These are phyloP conservation scores for Dipodomys stephensi DNA, from an alignment of 2,113 vertebrate species.

Conservation along the genomic window DNA sequence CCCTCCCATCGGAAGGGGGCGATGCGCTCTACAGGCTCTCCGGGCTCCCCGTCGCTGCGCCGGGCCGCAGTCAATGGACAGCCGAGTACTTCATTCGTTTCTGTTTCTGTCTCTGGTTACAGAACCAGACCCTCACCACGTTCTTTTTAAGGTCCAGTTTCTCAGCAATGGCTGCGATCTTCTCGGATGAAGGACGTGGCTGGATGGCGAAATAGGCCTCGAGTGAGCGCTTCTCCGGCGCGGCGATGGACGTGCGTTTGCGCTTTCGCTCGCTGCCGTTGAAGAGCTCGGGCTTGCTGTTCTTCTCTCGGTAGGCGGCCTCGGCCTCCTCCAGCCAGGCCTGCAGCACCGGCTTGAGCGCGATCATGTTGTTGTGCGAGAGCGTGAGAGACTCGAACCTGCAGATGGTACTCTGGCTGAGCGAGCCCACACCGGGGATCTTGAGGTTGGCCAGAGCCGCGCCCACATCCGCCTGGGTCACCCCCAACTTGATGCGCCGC, in stretches of 20 bases:
- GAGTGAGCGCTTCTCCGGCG: conserved; percentile 95
- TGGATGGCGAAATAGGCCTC: conserved; percentile 97
- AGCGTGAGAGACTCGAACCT: conserved; percentile 96
- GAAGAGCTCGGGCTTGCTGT: conserved; percentile 92
- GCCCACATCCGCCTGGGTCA: conserved; percentile 96
- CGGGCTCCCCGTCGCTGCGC: background rate
- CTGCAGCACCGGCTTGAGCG: conserved; percentile 94
- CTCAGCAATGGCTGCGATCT: conserved; percentile 95
- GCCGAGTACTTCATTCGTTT: conserved; percentile 98
- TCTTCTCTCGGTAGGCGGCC: conserved; percentile 91
- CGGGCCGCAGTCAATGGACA: conserved; percentile 88
- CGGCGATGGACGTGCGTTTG: conserved; percentile 96
- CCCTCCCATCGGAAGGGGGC: background rate
- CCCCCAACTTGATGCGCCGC: conserved; percentile 94
- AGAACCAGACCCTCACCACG: conserved; percentile 97
- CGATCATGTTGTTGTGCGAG: conserved; percentile 97
- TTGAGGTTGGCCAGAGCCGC: conserved; percentile 94
- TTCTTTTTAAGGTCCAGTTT: conserved; percentile 97
- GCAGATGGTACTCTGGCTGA: conserved; percentile 98
- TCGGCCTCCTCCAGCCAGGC: conserved; percentile 97
- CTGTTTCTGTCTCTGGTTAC: conserved; percentile 97
- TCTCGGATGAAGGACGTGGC: conserved; percentile 95
- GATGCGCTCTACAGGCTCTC: background rate
- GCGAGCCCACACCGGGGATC: conserved; percentile 95
- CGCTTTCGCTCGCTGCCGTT: conserved; percentile 91